Base-by-base conservation (phyloP, 2,113 vertebrate genomes). In the Bothrops jararaca region DNA sequence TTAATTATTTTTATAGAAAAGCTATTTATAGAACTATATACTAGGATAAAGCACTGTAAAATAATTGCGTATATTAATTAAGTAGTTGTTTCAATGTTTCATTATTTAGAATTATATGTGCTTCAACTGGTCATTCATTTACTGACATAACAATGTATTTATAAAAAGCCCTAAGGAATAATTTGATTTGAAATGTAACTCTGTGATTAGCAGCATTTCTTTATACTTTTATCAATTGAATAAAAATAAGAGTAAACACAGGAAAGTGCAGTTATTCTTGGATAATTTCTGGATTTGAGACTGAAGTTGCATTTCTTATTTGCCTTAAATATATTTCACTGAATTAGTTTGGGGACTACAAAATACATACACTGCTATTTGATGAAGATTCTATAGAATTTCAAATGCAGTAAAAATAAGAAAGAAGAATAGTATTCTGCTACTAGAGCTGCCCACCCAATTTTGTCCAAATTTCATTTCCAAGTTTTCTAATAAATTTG, bases 101-200 rank as follows among this genome's bases (percentile, higher is more conserved):
- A 13, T 5, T 89, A 20, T 58, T 85, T 91, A 53, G 91, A 94
- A 95, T 93, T 96, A 85, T 23, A 93, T 90, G 80, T 86, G 86
- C 87, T 95, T 94, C 94, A 92, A 93, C 97, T 97, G 93, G 93
- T 94, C 95, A 92, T 92, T 94, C 29, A 29, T 90, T n/a, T 34
- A 80, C 54, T 89, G 53, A 13, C 94, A 95, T 96, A 97, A 97
- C 98, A 96, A 96, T 95, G 96, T 97, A 98, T 97, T 96, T 97
- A 96, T 97, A 74, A 97, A 94, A 95, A 95, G 94, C 95, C 94
- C 96, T 91, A 94, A 95, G 96, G 94, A 95, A 95, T 95, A 94
- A 95, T 90, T 89, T 95, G 92, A 90, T 95, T 95, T 95, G 86
- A 94, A 95, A 94, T 92, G 93, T 92, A 96, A 96, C 96, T 95